A percentile compares a stretch with the other conserved stretches of the same genome.
Conservation (phyloP, 2,888 invertebrate species). For the Alitta virens region DNA sequence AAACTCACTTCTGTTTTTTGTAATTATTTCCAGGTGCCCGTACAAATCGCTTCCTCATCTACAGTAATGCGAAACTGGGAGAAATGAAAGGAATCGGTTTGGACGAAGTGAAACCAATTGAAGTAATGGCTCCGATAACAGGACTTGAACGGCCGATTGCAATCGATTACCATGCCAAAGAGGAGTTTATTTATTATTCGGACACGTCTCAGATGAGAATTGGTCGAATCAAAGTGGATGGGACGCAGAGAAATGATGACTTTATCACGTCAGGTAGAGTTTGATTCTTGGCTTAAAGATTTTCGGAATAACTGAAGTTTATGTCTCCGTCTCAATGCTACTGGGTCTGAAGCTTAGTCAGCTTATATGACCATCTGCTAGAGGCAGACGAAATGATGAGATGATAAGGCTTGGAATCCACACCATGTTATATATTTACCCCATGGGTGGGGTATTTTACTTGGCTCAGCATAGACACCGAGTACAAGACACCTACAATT, state of each 20-base stretch:
- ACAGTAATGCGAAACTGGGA: constrained; percentile 68
- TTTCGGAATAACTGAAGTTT: too few species aligned
- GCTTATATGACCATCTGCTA: too few species aligned
- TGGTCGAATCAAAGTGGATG: constrained; percentile 67
- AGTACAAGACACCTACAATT: too few species aligned
- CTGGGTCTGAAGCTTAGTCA: too few species aligned
- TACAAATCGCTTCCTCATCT: constrained; percentile 64
- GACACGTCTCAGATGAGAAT: constrained; percentile 62
- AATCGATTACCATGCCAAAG: constrained; percentile 68
- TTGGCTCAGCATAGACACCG: too few species aligned
- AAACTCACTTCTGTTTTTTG: not conserved
- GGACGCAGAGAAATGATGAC: constrained; percentile 61
- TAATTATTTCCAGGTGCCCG: constrained; percentile 61
- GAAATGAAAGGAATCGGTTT: constrained; percentile 69
- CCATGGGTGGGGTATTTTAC: too few species aligned
- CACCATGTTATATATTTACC: too few species aligned
- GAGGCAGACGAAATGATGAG: too few species aligned
- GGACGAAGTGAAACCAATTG: constrained; percentile 47
- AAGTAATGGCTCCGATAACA: constrained; percentile 71
- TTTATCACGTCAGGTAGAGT: constrained; percentile 62
- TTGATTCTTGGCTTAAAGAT: too few species aligned
- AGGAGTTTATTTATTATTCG: constrained; percentile 67
- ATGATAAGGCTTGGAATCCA: too few species aligned
- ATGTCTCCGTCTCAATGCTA: too few species aligned
- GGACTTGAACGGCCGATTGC: constrained; percentile 68